Percentiles rank a stretch among this genome's conserved stretches.
phyloP scores from a whole-genome alignment of 92 coral and sea anemone genomes.

The Phenganax subtilis region DNA sequence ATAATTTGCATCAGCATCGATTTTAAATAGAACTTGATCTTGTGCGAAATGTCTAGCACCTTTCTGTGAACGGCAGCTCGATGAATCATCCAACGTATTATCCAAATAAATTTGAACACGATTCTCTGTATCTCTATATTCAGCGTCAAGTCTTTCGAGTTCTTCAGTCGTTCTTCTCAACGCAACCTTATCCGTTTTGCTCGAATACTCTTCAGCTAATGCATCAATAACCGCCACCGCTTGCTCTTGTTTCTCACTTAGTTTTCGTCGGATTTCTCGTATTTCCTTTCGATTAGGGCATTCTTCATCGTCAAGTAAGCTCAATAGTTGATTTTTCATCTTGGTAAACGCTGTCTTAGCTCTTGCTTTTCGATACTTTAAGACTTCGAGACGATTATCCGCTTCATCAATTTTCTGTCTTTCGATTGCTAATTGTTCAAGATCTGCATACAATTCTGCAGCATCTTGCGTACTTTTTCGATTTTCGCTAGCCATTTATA shows the following conservation, averaged over 20 bases:
- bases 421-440: background rate
- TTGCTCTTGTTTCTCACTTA: slow-evolving; percentile 39
- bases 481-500: slow-evolving; percentile 1
- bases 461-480: background rate
- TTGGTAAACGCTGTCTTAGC: slow-evolving; percentile 30
- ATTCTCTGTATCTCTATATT: slow-evolving; percentile 45
- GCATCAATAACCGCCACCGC: too few relatives aligned
- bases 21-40: background rate
- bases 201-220: background rate
- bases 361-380: slow-evolving; percentile 24
- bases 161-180: slow-evolving; percentile 32
- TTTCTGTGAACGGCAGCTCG: slow-evolving; percentile 22
- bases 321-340: slow-evolving; percentile 2
- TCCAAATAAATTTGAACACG: slow-evolving; percentile 53
- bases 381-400: background rate
- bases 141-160: slow-evolving; percentile 45
- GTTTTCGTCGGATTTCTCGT: slow-evolving; percentile 30
- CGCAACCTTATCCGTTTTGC: slow-evolving; percentile 37
- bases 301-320: slow-evolving; percentile 39
- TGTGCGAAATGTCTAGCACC: background rate
- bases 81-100: slow-evolving; percentile 45
- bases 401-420: background rate
- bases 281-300: slow-evolving; percentile 53
- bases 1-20: background rate
- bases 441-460: slow-evolving; percentile 1